phyloP scores from a whole-genome alignment of 53 echinoderm and acorn worm genomes.

The Mesocentrotus franciscanus region DNA sequence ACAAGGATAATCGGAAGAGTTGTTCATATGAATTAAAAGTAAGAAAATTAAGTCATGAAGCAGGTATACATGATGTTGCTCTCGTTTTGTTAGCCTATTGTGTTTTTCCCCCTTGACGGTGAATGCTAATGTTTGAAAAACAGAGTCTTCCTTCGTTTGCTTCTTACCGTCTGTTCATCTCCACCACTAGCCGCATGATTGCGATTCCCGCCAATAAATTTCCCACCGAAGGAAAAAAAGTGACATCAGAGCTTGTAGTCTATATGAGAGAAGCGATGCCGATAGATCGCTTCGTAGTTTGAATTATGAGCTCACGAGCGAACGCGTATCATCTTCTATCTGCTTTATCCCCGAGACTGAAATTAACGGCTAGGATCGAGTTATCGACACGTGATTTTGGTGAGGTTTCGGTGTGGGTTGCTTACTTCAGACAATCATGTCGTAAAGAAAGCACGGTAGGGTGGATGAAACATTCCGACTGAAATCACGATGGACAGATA shows the following conservation, averaged over 20 bases:
- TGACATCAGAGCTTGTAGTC: slow-evolving; percentile 26
- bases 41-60: too few relatives aligned
- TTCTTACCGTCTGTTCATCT: slow-evolving; percentile 26
- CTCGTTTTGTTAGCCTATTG: not conserved
- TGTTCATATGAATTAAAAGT: too few relatives aligned
- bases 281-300: slow-evolving; percentile 12
- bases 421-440: slow-evolving; percentile 62
- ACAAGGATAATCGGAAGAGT: too few relatives aligned
- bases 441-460: slow-evolving; percentile 49
- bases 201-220: slow-evolving; percentile 56
- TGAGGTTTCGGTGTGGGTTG: slow-evolving; percentile 59
- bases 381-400: slow-evolving; percentile 58
- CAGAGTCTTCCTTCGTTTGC: slow-evolving; percentile 15
- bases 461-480: slow-evolving; percentile 57
- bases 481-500: slow-evolving; percentile 56
- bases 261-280: slow-evolving; percentile 9
- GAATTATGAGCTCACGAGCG: slow-evolving; percentile 41
- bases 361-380: slow-evolving; percentile 57
- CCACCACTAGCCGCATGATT: slow-evolving; percentile 34
- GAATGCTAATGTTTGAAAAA: slow-evolving; percentile 33
- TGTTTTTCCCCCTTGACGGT: not conserved
- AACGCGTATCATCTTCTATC: slow-evolving; percentile 39
- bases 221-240: not conserved
- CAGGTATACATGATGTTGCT: too few relatives aligned
- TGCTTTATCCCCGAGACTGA: slow-evolving; percentile 40